Evolutionary conservation across 2,113 vertebrate species (phyloP), one percentile per base, ranked within the genome.

Genomic region (Gadus macrocephalus): DNA sequence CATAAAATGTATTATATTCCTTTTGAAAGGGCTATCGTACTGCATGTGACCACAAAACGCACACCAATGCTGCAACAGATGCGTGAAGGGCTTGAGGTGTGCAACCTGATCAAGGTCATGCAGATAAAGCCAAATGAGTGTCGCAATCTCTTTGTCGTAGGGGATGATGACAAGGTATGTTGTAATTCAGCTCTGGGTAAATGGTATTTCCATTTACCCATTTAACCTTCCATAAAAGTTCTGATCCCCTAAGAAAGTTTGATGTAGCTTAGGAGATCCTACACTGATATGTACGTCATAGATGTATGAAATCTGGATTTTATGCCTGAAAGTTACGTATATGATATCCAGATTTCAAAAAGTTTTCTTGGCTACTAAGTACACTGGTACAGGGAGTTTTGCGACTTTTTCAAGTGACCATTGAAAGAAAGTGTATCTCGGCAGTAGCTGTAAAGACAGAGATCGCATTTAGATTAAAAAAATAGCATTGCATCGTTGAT

Each of bases 31-130:
- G 69, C 68, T n/a, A 62, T 70, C 3, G 15, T 20, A 12, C 49
- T 71, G n/a, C 69, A 64, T 64, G 61, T 55, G 16, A 71, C 42
- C 8, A 71, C 25, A 22, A 53, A 65, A 65, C 25, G 38, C 27
- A 65, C n/a, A 31, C 61, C 62, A 15, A 71, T 71, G 62, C 70
- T 72, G 53, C 27, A 58, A 59, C 62, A 72, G 19, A 22, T 72
- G 56, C 25, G 22, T 58, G 55, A 68, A 55, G 55, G 25, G 53
- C 55, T 68, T 15, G 19, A 68, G 14, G 25, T 68, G 14, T 58
- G 59, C 17, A 15, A 59, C 53, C 28, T 68, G 14, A 56, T 68
- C 15, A 53, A 53, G n/a, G 20, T 67, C 65, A 19, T 67, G 16
- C 38, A 67, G 42, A 67, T 20, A 35, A 67, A 67, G 19, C 65